Evolutionary conservation across 1,140 invertebrate species (phyloP).

Genomic region (Lepidotrigona ventralis): DNA sequence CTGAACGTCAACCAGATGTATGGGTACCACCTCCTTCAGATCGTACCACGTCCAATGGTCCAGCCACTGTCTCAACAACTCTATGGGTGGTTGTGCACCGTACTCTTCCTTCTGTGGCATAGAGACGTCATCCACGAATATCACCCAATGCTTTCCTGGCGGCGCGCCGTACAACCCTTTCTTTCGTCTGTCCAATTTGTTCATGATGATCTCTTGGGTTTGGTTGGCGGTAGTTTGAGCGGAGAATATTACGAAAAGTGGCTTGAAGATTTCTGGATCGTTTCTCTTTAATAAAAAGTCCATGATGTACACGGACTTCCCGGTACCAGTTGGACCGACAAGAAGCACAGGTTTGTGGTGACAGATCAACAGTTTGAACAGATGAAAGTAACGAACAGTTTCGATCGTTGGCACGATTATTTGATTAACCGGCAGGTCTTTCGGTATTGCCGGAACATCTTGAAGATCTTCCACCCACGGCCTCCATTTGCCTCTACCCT

Average conservation of each 20-base stretch:
- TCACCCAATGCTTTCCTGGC: constrained; percentile 81
- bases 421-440: constrained; percentile 95
- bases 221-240: constrained; percentile 97
- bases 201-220: constrained; percentile 98
- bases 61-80: constrained; percentile 94
- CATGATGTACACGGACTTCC: constrained; percentile 93
- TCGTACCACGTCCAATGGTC: constrained; percentile 97
- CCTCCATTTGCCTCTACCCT: constrained; percentile 93
- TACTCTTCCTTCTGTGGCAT: constrained; percentile 94
- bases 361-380: constrained; percentile 88
- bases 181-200: constrained; percentile 94
- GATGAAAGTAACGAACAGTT: constrained; percentile 89
- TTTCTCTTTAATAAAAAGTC: constrained; percentile 92
- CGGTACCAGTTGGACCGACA: constrained; percentile 95
- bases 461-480: constrained; percentile 92
- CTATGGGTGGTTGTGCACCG: constrained; percentile 96
- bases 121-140: constrained; percentile 97
- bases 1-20: constrained; percentile 93
- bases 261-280: constrained; percentile 89
- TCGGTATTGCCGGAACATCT: constrained; percentile 88
- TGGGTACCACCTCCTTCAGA: constrained; percentile 89
- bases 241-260: constrained; percentile 95
- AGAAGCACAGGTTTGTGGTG: constrained; percentile 92
- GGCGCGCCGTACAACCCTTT: constrained; percentile 83
- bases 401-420: constrained; percentile 95